These are phyloP conservation scores for Xiphorhynchus elegans DNA, from an alignment of 2,113 vertebrate species.

Conservation along the genomic window DNA sequence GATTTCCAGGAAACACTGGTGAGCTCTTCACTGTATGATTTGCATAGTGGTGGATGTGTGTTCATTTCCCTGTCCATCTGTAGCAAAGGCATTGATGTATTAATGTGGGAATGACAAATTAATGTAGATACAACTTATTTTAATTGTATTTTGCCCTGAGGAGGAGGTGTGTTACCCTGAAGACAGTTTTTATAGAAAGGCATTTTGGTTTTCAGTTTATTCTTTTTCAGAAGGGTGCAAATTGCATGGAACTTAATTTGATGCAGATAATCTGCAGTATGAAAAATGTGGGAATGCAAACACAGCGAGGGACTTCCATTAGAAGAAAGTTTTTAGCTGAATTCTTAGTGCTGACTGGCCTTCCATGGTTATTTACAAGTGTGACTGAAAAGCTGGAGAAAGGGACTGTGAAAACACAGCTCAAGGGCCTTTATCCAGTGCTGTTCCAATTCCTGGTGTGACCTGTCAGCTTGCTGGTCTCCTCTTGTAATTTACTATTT, in stretches of 20 bases:
- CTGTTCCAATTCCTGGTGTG: not conserved
- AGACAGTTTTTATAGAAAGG: not conserved
- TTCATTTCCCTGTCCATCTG: not conserved
- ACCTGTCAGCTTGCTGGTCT: not conserved
- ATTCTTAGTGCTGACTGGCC: not conserved
- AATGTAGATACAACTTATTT: not conserved
- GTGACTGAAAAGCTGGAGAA: not conserved
- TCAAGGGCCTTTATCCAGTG: not conserved
- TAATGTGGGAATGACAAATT: not conserved
- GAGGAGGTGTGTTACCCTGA: not conserved
- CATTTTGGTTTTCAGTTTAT: not conserved
- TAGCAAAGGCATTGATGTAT: not conserved
- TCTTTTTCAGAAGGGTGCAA: not conserved
- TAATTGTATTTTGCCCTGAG: not conserved
- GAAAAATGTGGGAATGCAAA: not conserved
- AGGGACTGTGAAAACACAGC: not conserved
- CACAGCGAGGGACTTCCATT: not conserved
- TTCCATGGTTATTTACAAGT: not conserved
- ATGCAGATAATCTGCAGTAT: not conserved
- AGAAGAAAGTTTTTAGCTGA: not conserved
- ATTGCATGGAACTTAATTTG: not conserved
- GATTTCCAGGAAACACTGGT: constrained; percentile 97
- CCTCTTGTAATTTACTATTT: not conserved
- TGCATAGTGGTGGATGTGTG: not conserved
- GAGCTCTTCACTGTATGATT: not conserved